A percentile compares a stretch with the other conserved stretches of the same genome.
phyloP scores from a whole-genome alignment of 2,797 vertebrate genomes.

The Anguilla obscura region DNA sequence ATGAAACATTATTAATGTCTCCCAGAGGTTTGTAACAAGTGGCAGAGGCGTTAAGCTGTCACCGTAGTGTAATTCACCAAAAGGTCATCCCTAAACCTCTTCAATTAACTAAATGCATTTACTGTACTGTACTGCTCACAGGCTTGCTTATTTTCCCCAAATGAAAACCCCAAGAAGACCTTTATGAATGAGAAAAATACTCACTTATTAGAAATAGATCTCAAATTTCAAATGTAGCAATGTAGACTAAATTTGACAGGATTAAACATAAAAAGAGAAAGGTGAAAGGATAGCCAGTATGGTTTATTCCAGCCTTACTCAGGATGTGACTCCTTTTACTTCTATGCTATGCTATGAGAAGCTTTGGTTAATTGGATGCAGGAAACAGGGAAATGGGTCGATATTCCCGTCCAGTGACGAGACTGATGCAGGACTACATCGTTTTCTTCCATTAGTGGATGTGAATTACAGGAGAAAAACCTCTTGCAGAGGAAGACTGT shows the following conservation, averaged over 20 bases:
- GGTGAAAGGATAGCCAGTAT: not conserved
- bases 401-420: conserved; percentile 6
- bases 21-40: not conserved
- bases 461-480: not conserved
- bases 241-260: not conserved
- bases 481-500: not conserved
- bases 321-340: not conserved
- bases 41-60: conserved; percentile 9
- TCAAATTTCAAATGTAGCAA: not conserved
- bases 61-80: not conserved
- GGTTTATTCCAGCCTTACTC: not conserved
- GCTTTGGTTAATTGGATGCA: not conserved
- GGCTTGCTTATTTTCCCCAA: not conserved
- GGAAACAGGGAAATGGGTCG: conserved; percentile 26
- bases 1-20: not conserved
- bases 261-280: not conserved
- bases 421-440: not conserved
- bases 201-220: not conserved
- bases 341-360: not conserved
- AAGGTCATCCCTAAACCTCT: not conserved
- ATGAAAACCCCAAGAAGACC: not conserved
- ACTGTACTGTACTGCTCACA: not conserved
- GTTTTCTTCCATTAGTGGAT: conserved; percentile 27
- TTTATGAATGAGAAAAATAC: not conserved
- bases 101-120: not conserved